Evolutionary conservation across 2,113 vertebrate genomes (phyloP).

Genomic region (Xyliphius kryptos): DNA sequence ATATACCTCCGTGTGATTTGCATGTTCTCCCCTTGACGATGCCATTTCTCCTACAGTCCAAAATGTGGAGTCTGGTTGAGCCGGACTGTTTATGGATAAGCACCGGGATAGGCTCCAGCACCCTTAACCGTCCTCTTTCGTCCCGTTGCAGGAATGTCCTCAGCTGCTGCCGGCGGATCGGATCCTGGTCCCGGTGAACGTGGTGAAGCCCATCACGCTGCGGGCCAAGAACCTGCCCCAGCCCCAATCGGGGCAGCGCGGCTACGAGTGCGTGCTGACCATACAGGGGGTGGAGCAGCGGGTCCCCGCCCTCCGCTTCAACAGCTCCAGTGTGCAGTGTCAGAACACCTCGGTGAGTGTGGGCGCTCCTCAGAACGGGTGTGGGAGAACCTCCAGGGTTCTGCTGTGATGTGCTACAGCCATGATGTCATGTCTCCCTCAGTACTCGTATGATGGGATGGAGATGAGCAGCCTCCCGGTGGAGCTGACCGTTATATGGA

Average conservation of each 20-base stretch:
- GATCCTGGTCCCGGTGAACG: slow-evolving; percentile 90
- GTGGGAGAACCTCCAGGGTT: too few relatives aligned
- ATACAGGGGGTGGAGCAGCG: slow-evolving; percentile 88
- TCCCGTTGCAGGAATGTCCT: slow-evolving; percentile 78
- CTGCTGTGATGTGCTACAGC: too few relatives aligned
- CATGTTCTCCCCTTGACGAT: too few relatives aligned
- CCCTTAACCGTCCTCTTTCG: background rate
- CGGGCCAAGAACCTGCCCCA: slow-evolving; percentile 94
- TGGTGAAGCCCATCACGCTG: slow-evolving; percentile 93
- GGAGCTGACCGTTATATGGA: slow-evolving; percentile 95
- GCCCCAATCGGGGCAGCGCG: slow-evolving; percentile 92
- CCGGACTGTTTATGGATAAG: too few relatives aligned
- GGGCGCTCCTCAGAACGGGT: slow-evolving; percentile 4
- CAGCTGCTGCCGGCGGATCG: slow-evolving; percentile 85
- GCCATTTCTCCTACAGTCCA: too few relatives aligned
- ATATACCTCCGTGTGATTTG: too few relatives aligned
- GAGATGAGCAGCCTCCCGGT: slow-evolving; percentile 95
- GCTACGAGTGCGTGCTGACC: slow-evolving; percentile 89
- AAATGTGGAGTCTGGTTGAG: too few relatives aligned
- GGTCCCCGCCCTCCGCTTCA: slow-evolving; percentile 91
- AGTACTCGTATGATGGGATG: slow-evolving; percentile 97
- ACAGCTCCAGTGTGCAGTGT: slow-evolving; percentile 96
- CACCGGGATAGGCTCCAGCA: too few relatives aligned
- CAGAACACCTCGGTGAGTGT: slow-evolving; percentile 94
- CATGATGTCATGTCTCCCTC: slow-evolving; percentile 15